Percentiles rank a stretch among this genome's conserved stretches.
Conservation (phyloP, 1,140 invertebrate genomes). For the Atta texana region DNA sequence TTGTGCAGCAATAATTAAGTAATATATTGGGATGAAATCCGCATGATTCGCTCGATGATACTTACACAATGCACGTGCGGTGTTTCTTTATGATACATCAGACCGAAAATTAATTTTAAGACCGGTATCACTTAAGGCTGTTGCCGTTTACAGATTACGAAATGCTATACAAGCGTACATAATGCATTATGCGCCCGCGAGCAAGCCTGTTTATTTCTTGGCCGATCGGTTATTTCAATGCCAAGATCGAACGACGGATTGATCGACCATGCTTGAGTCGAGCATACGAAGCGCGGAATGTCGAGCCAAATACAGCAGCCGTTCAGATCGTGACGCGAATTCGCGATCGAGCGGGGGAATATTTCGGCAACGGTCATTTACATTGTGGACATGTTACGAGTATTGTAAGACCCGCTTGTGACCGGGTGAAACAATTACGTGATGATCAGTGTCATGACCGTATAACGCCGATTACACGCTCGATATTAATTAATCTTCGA, state of each 20-base stretch:
- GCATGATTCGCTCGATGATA: background rate
- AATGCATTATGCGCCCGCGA: conserved; percentile 61
- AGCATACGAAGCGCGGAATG: conserved; percentile 57
- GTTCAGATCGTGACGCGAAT: conserved; percentile 66
- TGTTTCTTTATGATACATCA: conserved; percentile 35
- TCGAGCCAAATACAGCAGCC: conserved; percentile 75
- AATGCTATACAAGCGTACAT: conserved; percentile 36
- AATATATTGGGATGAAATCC: conserved; percentile 20
- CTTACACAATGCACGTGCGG: conserved; percentile 28
- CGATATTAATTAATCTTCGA: background rate
- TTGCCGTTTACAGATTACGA: conserved; percentile 64
- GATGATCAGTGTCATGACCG: conserved; percentile 26
- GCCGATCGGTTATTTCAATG: conserved; percentile 63
- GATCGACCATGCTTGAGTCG: background rate
- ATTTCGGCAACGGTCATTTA: conserved; percentile 64
- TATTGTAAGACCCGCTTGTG: conserved; percentile 34
- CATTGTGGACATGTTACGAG: conserved; percentile 38
- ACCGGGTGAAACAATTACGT: conserved; percentile 70
- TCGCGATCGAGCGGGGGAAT: conserved; percentile 27
- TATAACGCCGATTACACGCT: conserved; percentile 12
- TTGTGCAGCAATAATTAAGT: background rate
- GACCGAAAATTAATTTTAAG: conserved; percentile 39
- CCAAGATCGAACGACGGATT: conserved; percentile 63
- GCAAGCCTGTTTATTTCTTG: conserved; percentile 14
- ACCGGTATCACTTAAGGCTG: conserved; percentile 29